phyloP scores from a whole-genome alignment of 2,888 invertebrate genomes.

The Ophraella communa region DNA sequence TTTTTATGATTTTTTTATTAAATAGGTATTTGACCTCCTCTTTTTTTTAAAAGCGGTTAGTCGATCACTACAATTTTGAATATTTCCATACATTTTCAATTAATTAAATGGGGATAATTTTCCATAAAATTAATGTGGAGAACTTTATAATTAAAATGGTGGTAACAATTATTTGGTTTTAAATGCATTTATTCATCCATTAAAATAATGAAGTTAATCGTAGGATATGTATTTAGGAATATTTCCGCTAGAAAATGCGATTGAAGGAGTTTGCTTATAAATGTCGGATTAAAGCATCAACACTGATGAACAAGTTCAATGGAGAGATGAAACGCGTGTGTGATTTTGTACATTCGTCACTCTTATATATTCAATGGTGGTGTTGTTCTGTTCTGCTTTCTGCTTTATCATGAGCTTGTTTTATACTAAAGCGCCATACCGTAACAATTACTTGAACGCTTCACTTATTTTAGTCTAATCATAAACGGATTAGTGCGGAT shows the following conservation, averaged over 20 bases:
- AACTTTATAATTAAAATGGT: background rate
- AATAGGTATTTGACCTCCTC: no score
- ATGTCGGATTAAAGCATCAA: constrained; percentile 60
- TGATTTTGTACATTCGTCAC: constrained; percentile 51
- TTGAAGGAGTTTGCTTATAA: constrained; percentile 56
- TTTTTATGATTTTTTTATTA: no score
- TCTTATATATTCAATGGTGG: constrained; percentile 35
- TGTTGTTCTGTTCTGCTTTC: constrained; percentile 14
- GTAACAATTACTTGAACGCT: constrained; percentile 47
- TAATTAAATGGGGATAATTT: no score
- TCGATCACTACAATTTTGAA: no score
- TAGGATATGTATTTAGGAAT: constrained; percentile 31
- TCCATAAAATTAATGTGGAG: no score
- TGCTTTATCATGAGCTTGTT: constrained; percentile 28
- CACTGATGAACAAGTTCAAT: constrained; percentile 58
- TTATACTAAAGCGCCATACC: constrained; percentile 47
- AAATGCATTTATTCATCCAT: constrained; percentile 30
- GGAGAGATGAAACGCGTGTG: constrained; percentile 51
- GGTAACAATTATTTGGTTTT: background rate
- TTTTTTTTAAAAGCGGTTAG: no score
- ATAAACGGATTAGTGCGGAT: constrained; percentile 8
- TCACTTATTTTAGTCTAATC: constrained; percentile 20
- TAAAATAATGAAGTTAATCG: constrained; percentile 27
- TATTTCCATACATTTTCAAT: no score
- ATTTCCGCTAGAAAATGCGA: constrained; percentile 36